Evolutionary conservation across 2,888 invertebrate species (phyloP).

Genomic region (Rhorus exstirpatorius): DNA sequence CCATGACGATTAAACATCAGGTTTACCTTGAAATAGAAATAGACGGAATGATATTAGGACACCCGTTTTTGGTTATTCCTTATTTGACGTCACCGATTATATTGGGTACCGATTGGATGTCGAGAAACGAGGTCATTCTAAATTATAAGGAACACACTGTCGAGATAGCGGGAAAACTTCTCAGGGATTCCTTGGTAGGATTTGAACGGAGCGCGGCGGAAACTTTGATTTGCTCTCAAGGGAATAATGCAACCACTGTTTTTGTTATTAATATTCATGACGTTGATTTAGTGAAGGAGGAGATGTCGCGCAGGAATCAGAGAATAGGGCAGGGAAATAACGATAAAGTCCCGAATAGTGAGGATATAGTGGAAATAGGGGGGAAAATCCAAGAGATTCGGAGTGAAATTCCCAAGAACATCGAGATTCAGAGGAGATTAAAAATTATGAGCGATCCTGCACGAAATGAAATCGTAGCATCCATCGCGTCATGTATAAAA

Average conservation of each 20-base stretch:
- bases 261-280: background rate
- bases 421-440: too few species aligned
- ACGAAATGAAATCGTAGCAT: too few species aligned
- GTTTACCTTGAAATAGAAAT: background rate
- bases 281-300: too few species aligned
- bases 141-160: background rate
- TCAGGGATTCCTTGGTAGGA: background rate
- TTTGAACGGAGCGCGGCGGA: background rate
- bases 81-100: conserved; percentile 12
- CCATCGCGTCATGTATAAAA: too few species aligned
- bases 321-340: too few species aligned
- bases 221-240: background rate
- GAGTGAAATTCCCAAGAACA: too few species aligned
- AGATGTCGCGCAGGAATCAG: too few species aligned
- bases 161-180: background rate
- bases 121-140: background rate
- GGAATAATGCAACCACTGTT: background rate
- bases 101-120: conserved; percentile 3
- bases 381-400: too few species aligned
- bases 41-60: background rate
- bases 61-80: conserved; percentile 8
- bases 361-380: too few species aligned
- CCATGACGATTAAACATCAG: conserved; percentile 46
- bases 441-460: too few species aligned
- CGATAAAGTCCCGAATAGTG: too few species aligned